phyloP scores from a whole-genome alignment of 1,140 invertebrate species.

The Ceratoteleas bidentatus region DNA sequence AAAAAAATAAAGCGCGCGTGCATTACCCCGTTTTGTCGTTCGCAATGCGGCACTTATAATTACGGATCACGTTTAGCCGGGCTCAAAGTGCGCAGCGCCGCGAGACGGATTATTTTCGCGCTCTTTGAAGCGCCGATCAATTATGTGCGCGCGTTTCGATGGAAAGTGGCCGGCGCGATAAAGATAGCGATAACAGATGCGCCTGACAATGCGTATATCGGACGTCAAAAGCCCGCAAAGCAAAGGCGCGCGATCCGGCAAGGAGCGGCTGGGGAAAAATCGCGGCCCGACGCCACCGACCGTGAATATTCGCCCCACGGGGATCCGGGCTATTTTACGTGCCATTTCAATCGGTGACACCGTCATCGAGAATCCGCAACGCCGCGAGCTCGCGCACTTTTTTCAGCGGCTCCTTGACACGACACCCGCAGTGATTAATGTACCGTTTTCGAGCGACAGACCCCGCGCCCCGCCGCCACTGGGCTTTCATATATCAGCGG shows the following conservation, averaged over 20 bases:
- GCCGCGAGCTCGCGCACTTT: conserved; percentile 3
- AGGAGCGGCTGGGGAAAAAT: neutral
- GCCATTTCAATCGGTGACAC: conserved; percentile 77
- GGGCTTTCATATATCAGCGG: conserved; percentile 44
- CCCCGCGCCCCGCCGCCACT: neutral
- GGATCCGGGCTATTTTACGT: conserved; percentile 76
- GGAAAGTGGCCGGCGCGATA: conserved; percentile 4
- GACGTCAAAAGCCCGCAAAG: conserved; percentile 18
- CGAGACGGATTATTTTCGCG: conserved; percentile 61
- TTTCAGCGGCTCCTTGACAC: conserved; percentile 21
- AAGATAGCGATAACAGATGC: conserved; percentile 30
- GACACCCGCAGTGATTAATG: conserved; percentile 46
- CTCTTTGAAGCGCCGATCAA: conserved; percentile 70
- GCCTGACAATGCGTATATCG: conserved; percentile 27
- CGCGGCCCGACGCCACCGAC: conserved; percentile 8
- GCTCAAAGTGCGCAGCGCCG: conserved; percentile 38
- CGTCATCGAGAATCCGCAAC: conserved; percentile 63
- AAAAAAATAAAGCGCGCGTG: neutral
- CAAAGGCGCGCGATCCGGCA: neutral
- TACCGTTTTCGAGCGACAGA: conserved; percentile 37
- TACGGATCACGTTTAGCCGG: conserved; percentile 42
- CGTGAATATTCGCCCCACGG: conserved; percentile 73
- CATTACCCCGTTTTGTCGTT: conserved; percentile 5
- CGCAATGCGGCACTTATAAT: conserved; percentile 43
- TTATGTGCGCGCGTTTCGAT: conserved; percentile 49